Conservation (phyloP, 2,888 invertebrate genomes). For the Drosophila tanythrix region DNA sequence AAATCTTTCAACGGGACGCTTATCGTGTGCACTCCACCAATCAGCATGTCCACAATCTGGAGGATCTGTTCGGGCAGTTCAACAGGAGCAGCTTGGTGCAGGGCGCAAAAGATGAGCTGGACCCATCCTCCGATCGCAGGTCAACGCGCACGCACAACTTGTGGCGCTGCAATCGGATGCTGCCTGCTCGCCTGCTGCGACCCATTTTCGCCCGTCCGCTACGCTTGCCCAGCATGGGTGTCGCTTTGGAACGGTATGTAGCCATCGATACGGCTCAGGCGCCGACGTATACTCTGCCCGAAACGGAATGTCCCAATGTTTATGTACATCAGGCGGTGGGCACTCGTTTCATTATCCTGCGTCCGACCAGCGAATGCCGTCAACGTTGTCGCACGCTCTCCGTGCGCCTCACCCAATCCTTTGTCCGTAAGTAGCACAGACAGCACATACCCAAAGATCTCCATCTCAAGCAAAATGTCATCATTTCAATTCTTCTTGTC, state of each 20-base stretch:
- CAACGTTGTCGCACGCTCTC: slow-evolving; percentile 90
- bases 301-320: slow-evolving; percentile 93
- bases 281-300: slow-evolving; percentile 89
- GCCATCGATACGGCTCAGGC: slow-evolving; percentile 90
- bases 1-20: slow-evolving; percentile 88
- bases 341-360: slow-evolving; percentile 89
- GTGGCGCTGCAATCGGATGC: slow-evolving; percentile 91
- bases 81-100: slow-evolving; percentile 56
- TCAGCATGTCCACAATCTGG: slow-evolving; percentile 82
- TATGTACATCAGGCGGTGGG: slow-evolving; percentile 91
- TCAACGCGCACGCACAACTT: slow-evolving; percentile 80
- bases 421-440: slow-evolving; percentile 89
- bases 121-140: background rate
- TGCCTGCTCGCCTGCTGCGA: slow-evolving; percentile 89
- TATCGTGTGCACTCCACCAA: slow-evolving; percentile 86
- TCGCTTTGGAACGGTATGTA: slow-evolving; percentile 91
- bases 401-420: slow-evolving; percentile 89
- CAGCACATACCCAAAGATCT: background rate
- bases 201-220: slow-evolving; percentile 90
- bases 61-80: slow-evolving; percentile 83
- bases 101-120: background rate
- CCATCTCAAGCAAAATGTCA: background rate
- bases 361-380: slow-evolving; percentile 91
- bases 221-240: slow-evolving; percentile 90
- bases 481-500: background rate